Evolutionary conservation across 2,113 vertebrate genomes (phyloP).

Genomic region (Cebus imitator): DNA sequence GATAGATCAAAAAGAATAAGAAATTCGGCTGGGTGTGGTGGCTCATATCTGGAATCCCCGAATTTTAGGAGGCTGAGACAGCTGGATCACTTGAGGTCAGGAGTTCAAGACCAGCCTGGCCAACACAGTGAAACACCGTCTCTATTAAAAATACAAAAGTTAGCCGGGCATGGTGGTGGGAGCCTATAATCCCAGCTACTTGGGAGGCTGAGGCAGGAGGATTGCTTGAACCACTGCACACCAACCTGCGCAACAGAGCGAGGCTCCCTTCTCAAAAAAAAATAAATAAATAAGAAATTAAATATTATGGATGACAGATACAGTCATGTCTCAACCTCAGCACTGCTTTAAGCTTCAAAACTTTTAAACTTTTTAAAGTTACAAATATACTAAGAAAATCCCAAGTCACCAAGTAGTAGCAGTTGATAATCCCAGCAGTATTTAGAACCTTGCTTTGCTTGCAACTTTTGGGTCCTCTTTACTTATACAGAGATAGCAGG

Average conservation of each 20-base stretch:
- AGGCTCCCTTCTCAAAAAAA: too few relatives aligned
- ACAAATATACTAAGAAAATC: constrained; percentile 40
- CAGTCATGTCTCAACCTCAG: background rate
- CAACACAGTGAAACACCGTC: too few relatives aligned
- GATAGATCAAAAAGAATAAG: background rate
- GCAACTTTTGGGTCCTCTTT: background rate
- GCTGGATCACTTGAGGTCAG: too few relatives aligned
- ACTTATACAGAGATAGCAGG: background rate
- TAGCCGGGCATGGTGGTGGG: too few relatives aligned
- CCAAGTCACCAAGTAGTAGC: background rate
- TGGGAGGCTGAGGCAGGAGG: too few relatives aligned
- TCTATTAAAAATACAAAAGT: too few relatives aligned
- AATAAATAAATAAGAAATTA: background rate
- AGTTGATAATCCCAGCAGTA: background rate
- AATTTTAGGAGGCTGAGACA: too few relatives aligned
- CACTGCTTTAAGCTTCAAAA: background rate
- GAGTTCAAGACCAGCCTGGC: too few relatives aligned
- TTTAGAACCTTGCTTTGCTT: constrained; percentile 9
- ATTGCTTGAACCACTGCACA: too few relatives aligned
- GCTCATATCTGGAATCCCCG: too few relatives aligned
- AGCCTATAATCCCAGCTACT: too few relatives aligned
- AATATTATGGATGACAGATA: background rate
- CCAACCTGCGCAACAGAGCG: too few relatives aligned
- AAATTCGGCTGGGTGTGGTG: background rate
- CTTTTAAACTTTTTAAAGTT: background rate